These are phyloP conservation scores for Notarius quadriscutis DNA, from an alignment of 2,113 vertebrate species.

Conservation along the genomic window DNA sequence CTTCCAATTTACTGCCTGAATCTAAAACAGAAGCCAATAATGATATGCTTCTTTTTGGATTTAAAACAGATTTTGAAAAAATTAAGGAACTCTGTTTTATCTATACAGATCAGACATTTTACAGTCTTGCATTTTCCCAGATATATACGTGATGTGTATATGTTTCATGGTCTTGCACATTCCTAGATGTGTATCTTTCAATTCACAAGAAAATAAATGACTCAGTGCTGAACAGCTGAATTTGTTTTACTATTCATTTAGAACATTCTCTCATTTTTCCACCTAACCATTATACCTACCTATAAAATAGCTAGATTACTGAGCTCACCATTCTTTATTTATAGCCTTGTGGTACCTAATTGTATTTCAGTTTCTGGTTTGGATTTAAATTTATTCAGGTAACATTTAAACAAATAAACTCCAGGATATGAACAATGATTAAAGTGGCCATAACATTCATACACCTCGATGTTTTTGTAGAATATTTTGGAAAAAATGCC, in stretches of 20 bases:
- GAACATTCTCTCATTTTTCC: background rate
- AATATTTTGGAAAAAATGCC: constrained; percentile 4
- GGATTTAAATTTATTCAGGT: constrained; percentile 6
- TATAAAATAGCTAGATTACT: background rate
- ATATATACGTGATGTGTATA: constrained; percentile 4
- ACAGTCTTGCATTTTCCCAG: background rate
- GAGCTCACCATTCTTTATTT: background rate
- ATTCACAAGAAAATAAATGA: constrained; percentile 2
- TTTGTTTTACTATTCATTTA: background rate
- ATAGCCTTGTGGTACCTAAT: background rate
- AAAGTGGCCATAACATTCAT: background rate
- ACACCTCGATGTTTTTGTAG: constrained; percentile 1
- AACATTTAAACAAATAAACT: background rate
- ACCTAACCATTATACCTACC: background rate
- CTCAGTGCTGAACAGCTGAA: background rate
- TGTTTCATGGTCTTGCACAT: constrained; percentile 1
- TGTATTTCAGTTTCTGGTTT: constrained; percentile 13
- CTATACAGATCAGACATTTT: background rate
- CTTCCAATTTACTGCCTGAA: background rate
- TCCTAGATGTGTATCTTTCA: constrained; percentile 8
- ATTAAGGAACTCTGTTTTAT: background rate
- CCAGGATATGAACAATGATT: background rate
- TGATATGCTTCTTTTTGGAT: background rate
- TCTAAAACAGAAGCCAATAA: background rate
- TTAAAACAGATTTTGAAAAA: constrained; percentile 1